phyloP scores from a whole-genome alignment of 1,140 invertebrate species.

The Musca domestica region DNA sequence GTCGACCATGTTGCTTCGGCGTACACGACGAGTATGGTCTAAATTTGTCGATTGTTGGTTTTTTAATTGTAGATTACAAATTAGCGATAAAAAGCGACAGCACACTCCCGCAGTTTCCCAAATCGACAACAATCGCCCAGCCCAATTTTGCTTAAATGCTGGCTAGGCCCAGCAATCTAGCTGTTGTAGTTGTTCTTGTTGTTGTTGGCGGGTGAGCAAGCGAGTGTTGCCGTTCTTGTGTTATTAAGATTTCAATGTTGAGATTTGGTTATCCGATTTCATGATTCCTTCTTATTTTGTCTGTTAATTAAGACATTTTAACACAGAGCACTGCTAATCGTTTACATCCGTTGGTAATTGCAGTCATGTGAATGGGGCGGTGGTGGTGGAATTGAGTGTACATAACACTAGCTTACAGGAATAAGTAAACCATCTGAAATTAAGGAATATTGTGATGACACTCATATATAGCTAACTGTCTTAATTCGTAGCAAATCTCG shows the following conservation, averaged over 20 bases:
- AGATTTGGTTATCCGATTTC: no score
- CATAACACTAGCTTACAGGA: background rate
- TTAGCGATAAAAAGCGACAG: constrained; percentile 39
- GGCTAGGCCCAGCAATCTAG: no score
- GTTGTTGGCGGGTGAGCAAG: background rate
- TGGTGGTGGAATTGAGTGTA: background rate
- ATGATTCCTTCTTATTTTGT: constrained; percentile 19
- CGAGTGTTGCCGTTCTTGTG: background rate
- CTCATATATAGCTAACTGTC: no score
- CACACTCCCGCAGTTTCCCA: constrained; percentile 11
- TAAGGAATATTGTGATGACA: no score
- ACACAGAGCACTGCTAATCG: constrained; percentile 17
- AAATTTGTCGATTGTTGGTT: constrained; percentile 3
- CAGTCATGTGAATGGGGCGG: background rate
- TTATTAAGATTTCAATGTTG: background rate
- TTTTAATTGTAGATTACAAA: constrained; percentile 53
- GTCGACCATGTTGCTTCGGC: background rate
- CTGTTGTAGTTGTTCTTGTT: background rate
- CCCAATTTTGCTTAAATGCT: constrained; percentile 18
- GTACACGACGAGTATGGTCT: background rate
- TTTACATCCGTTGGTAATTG: constrained; percentile 15
- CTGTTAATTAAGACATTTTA: constrained; percentile 53
- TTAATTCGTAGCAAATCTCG: no score
- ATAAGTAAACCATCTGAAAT: no score
- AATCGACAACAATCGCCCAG: background rate